Base-by-base conservation (phyloP, 92 coral and sea anemone genomes). In the Epizoanthus fatuus region DNA sequence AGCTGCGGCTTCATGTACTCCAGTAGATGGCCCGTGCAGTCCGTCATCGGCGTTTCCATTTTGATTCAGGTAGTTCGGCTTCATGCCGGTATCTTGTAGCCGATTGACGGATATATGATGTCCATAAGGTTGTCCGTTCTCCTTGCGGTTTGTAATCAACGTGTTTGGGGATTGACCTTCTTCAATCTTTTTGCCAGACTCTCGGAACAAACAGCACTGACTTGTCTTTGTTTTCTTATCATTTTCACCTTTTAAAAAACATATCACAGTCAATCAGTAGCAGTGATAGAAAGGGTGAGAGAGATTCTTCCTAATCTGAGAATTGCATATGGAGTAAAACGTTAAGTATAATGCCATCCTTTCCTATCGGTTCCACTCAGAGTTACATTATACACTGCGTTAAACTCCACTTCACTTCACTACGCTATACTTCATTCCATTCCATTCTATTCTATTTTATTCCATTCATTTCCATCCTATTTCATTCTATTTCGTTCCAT, bases 11-110 rank as follows among this genome's bases (percentile, higher is more conserved):
- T 77, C 82, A 7, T 19, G 82, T 13, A 77, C 19, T 12, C 12
- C 45, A 7, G 42, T 77, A 2, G 71, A 39, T 10, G 68, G 37
- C 13, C 81, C 81, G 2, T 40, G 69, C 69, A 77, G 37, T 29
- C 82, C 82, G 44, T 77, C 82, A 22, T 77, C 82, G 0, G 82
- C 44, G 52, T 7, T 54, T 11, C 79, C 79, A 52, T 22, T 44
- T 16, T 20, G 59, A 15, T 39, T 74, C n/a, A 74, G 3, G 37
- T 74, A 66, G 47, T 37, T 44, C n/a, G 38, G 37, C n/a, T 66
- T 66, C 44, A 38, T 32, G 14, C 49, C 72, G 16, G 72, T 14
- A 32, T 37, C 72, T 44, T 66, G 72, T 13, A 66, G 72, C 3
- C 17, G 20, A 17, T 44, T 76, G 12, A 29, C 14, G n/a, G 70